Percentiles rank a stretch among this genome's conserved stretches.
Evolutionary conservation across 2,113 vertebrate species (phyloP).

Genomic region (Lepisosteus osseus): DNA sequence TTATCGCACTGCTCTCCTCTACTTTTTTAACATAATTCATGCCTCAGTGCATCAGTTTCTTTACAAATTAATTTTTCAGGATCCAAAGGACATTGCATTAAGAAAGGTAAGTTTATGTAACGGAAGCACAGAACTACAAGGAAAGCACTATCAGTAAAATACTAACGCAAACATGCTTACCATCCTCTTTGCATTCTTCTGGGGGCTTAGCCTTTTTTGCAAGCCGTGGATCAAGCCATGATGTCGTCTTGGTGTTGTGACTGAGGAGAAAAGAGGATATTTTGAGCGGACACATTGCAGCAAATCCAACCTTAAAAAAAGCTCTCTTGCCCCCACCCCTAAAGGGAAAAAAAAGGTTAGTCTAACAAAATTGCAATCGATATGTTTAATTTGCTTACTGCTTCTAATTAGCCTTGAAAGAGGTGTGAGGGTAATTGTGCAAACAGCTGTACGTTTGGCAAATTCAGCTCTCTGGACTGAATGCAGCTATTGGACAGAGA

Average conservation of each 20-base stretch:
- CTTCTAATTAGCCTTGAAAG: conserved; percentile 82
- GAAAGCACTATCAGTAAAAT: not conserved
- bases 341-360: conserved; percentile 33
- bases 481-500: conserved; percentile 83
- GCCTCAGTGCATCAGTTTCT: too few species aligned
- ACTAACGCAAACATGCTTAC: conserved; percentile 64
- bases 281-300: conserved; percentile 75
- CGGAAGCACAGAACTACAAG: not conserved
- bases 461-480: conserved; percentile 72
- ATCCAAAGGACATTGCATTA: too few species aligned
- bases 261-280: conserved; percentile 84
- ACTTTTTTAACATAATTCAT: too few species aligned
- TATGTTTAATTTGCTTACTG: conserved; percentile 93
- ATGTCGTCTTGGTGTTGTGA: conserved; percentile 99
- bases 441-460: conserved; percentile 83
- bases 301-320: conserved; percentile 67
- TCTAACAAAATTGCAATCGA: conserved; percentile 84
- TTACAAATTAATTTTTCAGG: too few species aligned
- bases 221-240: conserved; percentile 98
- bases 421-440: conserved; percentile 73
- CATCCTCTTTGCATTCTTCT: conserved; percentile 98
- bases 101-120: too few species aligned
- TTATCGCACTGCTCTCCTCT: too few species aligned
- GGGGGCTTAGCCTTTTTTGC: conserved; percentile 98
- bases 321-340: not conserved